Evolutionary conservation across 2,797 vertebrate genomes (phyloP).

Genomic region (Sternarchorhynchus goeldii): DNA sequence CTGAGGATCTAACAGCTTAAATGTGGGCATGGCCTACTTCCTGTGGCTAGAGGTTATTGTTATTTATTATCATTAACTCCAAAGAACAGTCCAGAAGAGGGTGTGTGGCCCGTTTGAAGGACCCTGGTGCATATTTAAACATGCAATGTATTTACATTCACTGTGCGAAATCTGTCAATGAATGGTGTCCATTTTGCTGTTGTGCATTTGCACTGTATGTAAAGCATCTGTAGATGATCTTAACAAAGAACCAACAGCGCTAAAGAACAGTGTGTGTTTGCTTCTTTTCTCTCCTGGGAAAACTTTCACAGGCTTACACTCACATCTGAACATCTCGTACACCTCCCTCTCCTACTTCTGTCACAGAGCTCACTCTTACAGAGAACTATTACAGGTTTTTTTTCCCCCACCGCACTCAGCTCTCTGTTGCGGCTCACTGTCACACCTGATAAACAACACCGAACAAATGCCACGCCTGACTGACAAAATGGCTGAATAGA

Average conservation of each 20-base stretch:
- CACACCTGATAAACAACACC: not conserved
- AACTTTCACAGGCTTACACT: not conserved
- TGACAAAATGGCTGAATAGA: too few relatives aligned
- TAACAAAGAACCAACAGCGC: slow-evolving; percentile 69
- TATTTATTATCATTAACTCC: slow-evolving; percentile 47
- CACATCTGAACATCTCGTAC: not conserved
- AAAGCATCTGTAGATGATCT: slow-evolving; percentile 65
- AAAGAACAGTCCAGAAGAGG: slow-evolving; percentile 52
- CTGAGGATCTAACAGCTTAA: slow-evolving; percentile 3
- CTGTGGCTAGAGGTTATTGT: slow-evolving; percentile 44
- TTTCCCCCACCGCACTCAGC: not conserved
- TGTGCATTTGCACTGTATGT: slow-evolving; percentile 76
- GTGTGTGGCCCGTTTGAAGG: slow-evolving; percentile 53
- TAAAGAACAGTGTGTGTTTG: slow-evolving; percentile 52
- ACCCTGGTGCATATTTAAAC: slow-evolving; percentile 63
- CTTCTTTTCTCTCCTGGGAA: not conserved
- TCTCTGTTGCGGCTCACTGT: not conserved
- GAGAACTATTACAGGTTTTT: not conserved
- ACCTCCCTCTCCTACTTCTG: not conserved
- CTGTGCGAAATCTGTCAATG: slow-evolving; percentile 73
- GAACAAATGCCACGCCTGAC: too few relatives aligned
- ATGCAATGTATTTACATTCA: slow-evolving; percentile 67
- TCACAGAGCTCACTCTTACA: not conserved
- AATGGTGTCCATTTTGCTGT: slow-evolving; percentile 73
- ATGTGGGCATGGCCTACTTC: slow-evolving; percentile 38